Evolutionary conservation across 2,113 vertebrate genomes (phyloP), one percentile per base, ranked within the genome.

Genomic region (Neotoma lepida): DNA sequence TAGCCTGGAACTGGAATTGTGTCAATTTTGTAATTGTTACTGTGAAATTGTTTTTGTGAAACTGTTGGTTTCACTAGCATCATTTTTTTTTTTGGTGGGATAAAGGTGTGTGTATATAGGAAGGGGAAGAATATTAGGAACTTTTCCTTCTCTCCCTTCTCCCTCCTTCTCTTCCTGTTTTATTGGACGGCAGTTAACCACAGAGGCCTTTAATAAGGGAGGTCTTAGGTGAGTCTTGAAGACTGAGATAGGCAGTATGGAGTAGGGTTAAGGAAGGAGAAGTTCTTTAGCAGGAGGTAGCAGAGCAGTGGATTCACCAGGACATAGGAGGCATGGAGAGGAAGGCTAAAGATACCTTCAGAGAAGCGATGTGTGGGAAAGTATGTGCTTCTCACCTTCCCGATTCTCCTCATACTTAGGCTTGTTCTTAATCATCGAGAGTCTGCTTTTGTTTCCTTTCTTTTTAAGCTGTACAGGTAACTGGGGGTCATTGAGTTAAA

Each of bases 371-470:
- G 28, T 58, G 26, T 10, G 22, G 20, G 6, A 28, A 15, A 63
- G 51, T 4, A 15, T 13, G 44, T 73, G 71, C 89, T 88, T 13
- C 84, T 94, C 13, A 33, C 33, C 86, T 41, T 70, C 86, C 18
- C 44, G 44, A 39, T 91, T 91, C 86, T 96, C 70, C 71, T 77
- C 44, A 76, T 56, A n/a, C 35, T 54, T 54, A 49, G 3, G n/a
- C 77, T n/a, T 51, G 8, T 35, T 82, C 20, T n/a, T 82, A 17
- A 78, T 92, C 18, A 30, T 20, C 58, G 90, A 94, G 90, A 94
- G 46, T 28, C 70, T 86, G 22, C 81, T 93, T 71, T 89, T 85
- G 49, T 86, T 91, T 89, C 74, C 49, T 64, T 73, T 94, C 26
- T 80, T 89, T 89, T 73, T 78, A 80, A 84, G 51, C 76, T 80